Conservation (phyloP, 2,888 invertebrate species). For the Anaspis maculata region DNA sequence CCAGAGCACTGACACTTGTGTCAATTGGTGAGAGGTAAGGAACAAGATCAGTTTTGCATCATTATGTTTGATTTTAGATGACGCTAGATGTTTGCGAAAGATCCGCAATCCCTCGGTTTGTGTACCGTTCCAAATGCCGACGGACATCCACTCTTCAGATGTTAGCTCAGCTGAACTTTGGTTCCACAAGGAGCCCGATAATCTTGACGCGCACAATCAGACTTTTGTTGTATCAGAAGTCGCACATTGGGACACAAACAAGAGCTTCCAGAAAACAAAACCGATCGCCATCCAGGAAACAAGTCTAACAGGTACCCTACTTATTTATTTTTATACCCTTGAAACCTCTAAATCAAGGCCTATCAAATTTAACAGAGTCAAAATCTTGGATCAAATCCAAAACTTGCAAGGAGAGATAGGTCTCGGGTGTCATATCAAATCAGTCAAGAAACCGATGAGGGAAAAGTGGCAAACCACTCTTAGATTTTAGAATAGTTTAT, state of each 20-base stretch:
- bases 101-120: constrained; percentile 60
- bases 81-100: constrained; percentile 44
- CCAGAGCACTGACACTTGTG: constrained; percentile 5
- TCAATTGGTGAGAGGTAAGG: constrained; percentile 1
- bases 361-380: no score
- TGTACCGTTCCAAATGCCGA: constrained; percentile 68
- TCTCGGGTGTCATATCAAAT: no score
- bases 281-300: constrained; percentile 73
- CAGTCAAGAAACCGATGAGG: no score
- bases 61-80: constrained; percentile 35
- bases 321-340: constrained; percentile 9
- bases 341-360: no score
- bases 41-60: neutral
- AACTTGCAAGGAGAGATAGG: no score
- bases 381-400: no score
- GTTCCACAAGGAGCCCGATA: constrained; percentile 66
- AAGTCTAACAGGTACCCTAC: constrained; percentile 50
- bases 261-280: constrained; percentile 68
- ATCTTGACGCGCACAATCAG: constrained; percentile 58
- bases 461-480: no score
- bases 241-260: constrained; percentile 61
- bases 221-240: constrained; percentile 73
- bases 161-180: constrained; percentile 73
- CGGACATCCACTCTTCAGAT: constrained; percentile 64
- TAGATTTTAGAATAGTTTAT: no score